Base-by-base conservation (phyloP, 2,888 invertebrate genomes). In the Drosophila demipolita region DNA sequence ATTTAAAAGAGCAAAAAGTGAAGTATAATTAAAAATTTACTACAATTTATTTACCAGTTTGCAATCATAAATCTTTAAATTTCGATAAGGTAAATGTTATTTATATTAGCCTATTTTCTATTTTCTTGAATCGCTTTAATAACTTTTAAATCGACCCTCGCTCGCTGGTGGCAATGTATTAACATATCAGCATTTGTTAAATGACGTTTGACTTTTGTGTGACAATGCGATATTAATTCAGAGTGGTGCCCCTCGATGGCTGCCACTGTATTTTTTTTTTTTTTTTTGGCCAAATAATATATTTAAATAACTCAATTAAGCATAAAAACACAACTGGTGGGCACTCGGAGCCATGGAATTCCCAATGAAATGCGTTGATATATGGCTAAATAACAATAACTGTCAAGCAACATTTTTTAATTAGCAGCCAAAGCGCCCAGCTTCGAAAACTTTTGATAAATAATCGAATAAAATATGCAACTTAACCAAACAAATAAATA, bases 141-240 rank as follows among this genome's bases (percentile, higher is more conserved):
- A 54, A 73, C 48, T 72, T 40, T 9, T 12, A 2, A 52, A 15
- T 23, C 45, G 9, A 42, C 69, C 66, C 77, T 73, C 77, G 66
- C 12, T 55, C 17, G 58, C 54, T 66, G 69, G 79, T 79, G 82
- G 79, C 81, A 62, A 33, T 9, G 48, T 81, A 91, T 91, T 91
- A 90, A 90, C 89, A 91, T 90, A 91, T 91, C 83, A 90, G 86
- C 90, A 90, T 89, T 91, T 87, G 86, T 90, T 89, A 91, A 91
- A 91, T 89, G 89, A 91, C 88, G 78, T 86, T 90, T 91, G 90
- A 91, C 91, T 91, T 90, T 87, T 83, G 75, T 81, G 83, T 91
- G 91, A 91, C 91, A 90, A 87, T 78, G 69, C 82, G 83, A 90
- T 85, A 89, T 87, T 87, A 83, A 87, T 90, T 89, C 87, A 52